Evolutionary conservation across 2,797 vertebrate genomes (phyloP).

Genomic region (Coregonus ussuriensis): DNA sequence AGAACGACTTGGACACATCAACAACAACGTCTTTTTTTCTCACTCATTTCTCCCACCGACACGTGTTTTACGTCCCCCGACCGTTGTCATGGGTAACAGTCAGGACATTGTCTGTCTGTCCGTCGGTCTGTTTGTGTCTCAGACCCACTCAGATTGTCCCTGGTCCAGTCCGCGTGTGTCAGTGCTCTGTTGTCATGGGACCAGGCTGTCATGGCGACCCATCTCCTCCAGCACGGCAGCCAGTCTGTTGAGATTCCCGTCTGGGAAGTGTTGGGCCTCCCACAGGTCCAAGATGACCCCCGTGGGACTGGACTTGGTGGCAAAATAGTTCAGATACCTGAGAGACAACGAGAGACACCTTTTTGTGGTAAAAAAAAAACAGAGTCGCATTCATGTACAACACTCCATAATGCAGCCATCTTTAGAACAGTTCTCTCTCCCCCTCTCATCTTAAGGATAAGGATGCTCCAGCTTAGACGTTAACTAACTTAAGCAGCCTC

Average conservation of each 20-base stretch:
- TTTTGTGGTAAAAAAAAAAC: conserved; percentile 27
- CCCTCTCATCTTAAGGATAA: neutral
- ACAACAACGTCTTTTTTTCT: conserved; percentile 28
- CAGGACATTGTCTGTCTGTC: neutral
- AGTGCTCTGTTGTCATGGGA: conserved; percentile 85
- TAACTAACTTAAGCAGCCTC: neutral
- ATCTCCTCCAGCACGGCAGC: conserved; percentile 97
- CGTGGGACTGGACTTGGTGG: conserved; percentile 96
- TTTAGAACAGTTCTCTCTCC: neutral
- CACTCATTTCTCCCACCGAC: conserved; percentile 17
- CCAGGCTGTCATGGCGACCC: conserved; percentile 91
- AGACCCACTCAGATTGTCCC: conserved; percentile 2
- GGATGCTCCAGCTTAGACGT: no score
- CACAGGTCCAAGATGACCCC: conserved; percentile 97
- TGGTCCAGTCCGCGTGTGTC: conserved; percentile 55
- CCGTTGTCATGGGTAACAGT: neutral
- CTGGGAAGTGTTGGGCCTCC: conserved; percentile 98
- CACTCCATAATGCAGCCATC: neutral
- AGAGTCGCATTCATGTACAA: neutral
- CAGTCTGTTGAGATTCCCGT: conserved; percentile 91
- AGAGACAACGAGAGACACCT: neutral
- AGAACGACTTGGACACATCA: conserved; percentile 42
- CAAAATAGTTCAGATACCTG: conserved; percentile 99
- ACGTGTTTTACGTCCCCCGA: conserved; percentile 25
- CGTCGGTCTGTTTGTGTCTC: conserved; percentile 53